Base-by-base conservation (phyloP, 92 coral and sea anemone species). In the Meandrina meandrites region DNA sequence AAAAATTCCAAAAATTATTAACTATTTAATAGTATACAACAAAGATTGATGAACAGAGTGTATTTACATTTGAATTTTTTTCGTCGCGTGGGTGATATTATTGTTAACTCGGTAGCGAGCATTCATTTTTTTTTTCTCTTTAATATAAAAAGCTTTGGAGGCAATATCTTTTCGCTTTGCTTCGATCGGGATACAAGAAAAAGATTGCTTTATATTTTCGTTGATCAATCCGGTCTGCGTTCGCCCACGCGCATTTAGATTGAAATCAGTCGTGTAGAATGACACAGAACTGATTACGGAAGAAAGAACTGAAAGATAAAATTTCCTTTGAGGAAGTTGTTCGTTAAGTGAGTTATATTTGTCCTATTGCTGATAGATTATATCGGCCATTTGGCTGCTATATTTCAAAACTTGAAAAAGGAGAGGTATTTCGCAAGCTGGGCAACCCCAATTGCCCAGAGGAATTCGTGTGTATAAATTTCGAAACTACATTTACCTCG, bases 261-360 rank as follows among this genome's bases (percentile, higher is more conserved):
- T 58, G 24, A 58, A 0, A 19, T 19, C n/a, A 19, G 66, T 19
- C 37, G 18, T 1, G 8, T 30, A 18, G 28, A 31, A 15, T 37
- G 42, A 32, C 48, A 13, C 35, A 27, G 14, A 71, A 71, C 42
- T 15, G 36, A 34, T 12, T 4, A 69, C 42, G 45, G 45, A 40
- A 40, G 34, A 56, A 37, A 66, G 30, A 79, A 79, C 8, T 35
- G 51, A 11, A 75, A 35, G 45, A 21, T 35, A 57, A 79, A 22
- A 79, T 79, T 32, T 60, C 53, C n/a, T 27, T 12, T 14, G 32
- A 57, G 83, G 48, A 79, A 79, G 45, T 79, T 56, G 54, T 32
- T 32, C 30, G 70, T 79, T 51, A 56, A 40, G 45, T 40, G 45
- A 40, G 45, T 40, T 40, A 40, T 40, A 40, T 40, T 40, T 40